These are phyloP conservation scores for Phataginus tetradactyla DNA, from an alignment of 2,797 vertebrate species.

Conservation along the genomic window DNA sequence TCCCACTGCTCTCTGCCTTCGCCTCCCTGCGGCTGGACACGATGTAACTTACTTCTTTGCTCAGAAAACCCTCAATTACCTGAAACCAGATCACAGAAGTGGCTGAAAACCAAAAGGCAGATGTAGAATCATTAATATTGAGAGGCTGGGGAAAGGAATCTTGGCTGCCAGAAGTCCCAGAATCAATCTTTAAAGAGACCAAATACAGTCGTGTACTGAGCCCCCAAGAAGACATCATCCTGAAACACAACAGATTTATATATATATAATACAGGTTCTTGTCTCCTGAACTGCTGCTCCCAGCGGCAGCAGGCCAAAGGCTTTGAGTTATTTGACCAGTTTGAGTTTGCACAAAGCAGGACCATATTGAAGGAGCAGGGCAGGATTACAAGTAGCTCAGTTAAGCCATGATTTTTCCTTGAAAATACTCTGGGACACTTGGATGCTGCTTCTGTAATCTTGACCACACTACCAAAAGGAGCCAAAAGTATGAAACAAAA, in stretches of 20 bases:
- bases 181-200: conserved; percentile 31
- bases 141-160: conserved; percentile 47
- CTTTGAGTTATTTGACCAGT: not conserved
- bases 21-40: conserved; percentile 90
- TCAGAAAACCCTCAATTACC: conserved; percentile 93
- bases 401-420: not conserved
- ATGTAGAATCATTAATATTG: conserved; percentile 36
- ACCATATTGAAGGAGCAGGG: not conserved
- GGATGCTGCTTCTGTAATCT: not conserved
- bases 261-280: not conserved
- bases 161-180: not conserved
- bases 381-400: not conserved
- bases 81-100: conserved; percentile 75
- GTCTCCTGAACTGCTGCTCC: conserved; percentile 15
- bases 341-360: not conserved
- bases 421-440: not conserved
- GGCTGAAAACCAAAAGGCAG: conserved; percentile 62
- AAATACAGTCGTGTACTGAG: conserved; percentile 10
- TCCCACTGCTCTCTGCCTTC: conserved; percentile 58
- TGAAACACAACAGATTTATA: not conserved
- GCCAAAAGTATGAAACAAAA: not conserved
- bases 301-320: not conserved
- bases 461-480: not conserved
- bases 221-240: not conserved
- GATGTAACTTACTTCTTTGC: conserved; percentile 93